These are phyloP conservation scores for Graphium colonna DNA, from an alignment of 2,888 invertebrate genomes.

Conservation along the genomic window DNA sequence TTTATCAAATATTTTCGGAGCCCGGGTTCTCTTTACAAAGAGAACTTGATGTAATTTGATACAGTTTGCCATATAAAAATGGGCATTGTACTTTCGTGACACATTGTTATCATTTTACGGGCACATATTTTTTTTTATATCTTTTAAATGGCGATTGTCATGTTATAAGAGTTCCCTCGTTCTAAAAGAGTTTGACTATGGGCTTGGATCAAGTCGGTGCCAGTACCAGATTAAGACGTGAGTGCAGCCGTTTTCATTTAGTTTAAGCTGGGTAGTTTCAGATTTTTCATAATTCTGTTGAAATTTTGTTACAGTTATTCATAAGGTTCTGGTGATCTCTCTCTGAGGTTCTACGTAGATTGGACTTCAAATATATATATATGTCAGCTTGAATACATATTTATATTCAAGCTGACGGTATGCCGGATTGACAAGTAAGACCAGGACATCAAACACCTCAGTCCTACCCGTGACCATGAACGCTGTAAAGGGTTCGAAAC, in stretches of 20 bases:
- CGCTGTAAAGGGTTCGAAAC: too few species aligned
- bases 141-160: background rate
- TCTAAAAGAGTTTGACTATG: background rate
- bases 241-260: background rate
- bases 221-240: background rate
- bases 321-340: background rate
- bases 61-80: too few species aligned
- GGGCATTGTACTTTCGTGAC: too few species aligned
- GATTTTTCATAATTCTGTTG: background rate
- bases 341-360: background rate
- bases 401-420: too few species aligned
- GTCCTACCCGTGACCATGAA: too few species aligned
- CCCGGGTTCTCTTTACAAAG: too few species aligned
- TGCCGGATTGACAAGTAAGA: too few species aligned
- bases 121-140: background rate
- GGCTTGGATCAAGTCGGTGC: background rate
- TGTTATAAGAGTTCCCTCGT: background rate
- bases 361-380: background rate
- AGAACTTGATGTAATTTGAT: too few species aligned
- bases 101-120: background rate
- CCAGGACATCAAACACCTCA: too few species aligned
- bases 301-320: background rate
- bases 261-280: background rate
- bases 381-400: too few species aligned
- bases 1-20: too few species aligned